Conservation (phyloP, 2,113 vertebrate genomes). For the Malurus cyaneus region DNA sequence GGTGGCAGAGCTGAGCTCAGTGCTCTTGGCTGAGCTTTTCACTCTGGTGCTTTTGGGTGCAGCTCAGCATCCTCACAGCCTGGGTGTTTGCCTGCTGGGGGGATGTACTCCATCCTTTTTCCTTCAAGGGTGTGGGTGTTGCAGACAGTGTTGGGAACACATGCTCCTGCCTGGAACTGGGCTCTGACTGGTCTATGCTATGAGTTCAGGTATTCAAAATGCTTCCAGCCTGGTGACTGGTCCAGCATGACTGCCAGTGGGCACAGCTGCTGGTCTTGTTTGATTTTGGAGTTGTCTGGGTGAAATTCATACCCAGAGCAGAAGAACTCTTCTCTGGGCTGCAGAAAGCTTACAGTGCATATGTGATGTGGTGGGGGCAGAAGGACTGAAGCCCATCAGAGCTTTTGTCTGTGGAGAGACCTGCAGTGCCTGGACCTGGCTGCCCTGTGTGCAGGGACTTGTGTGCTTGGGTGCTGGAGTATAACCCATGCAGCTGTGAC, state of each 20-base stretch:
- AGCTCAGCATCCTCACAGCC: background rate
- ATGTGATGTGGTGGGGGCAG: background rate
- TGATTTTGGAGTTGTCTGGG: background rate
- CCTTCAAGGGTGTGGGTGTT: background rate
- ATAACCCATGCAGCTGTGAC: background rate
- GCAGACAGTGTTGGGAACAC: background rate
- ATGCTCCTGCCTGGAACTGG: background rate
- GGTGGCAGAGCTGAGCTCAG: background rate
- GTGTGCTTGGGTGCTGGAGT: background rate
- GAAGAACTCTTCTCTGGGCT: background rate
- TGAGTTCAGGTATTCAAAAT: background rate
- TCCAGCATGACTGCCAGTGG: rapidly evolving
- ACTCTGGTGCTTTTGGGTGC: background rate
- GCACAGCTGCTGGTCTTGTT: background rate
- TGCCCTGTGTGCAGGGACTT: background rate
- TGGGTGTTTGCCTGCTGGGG: background rate
- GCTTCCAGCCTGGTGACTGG: background rate
- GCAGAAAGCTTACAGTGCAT: background rate
- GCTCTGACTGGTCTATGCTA: background rate
- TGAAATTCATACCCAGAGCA: background rate
- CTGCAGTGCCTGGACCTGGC: rapidly evolving
- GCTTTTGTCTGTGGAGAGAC: background rate
- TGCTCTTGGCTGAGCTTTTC: background rate
- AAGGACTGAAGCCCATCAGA: background rate
- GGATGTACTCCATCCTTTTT: background rate